Evolutionary conservation across 2,797 vertebrate genomes (phyloP), one percentile per base, ranked within the genome.

Genomic region (Aythya fuligula): DNA sequence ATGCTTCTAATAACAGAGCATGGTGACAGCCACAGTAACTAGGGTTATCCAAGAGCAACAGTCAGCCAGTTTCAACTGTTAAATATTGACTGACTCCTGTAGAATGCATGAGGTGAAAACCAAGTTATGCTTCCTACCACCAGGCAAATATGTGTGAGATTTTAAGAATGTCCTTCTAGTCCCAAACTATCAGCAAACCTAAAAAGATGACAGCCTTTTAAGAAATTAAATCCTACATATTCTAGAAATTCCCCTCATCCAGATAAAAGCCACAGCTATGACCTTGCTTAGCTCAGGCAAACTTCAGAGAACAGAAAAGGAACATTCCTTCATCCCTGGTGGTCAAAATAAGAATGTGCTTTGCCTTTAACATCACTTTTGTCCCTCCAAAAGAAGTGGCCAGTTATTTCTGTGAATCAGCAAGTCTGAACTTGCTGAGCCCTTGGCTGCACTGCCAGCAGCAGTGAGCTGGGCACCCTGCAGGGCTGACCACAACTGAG

Each of bases 1-100:
- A 41, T 91, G 92, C 92, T 96, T 93, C 70, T 87, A 94, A 94
- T 78, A 96, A 89, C 88, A 88, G 69, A 67, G 69, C 87, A 90
- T 65, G 84, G 92, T 75, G 81, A 89, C 75, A 92, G 85, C 95
- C 85, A 57, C 93, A 85, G 75, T 85, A 83, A 71, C 75, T 75
- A 7, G 57, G 82, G 66, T 77, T 93, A 58, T 76, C 84, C 75
- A 90, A 94, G 81, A 58, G 67, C 77, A 85, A 87, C 67, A 90
- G 51, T 27, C 71, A 72, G 76, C 65, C 72, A 90, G 78, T 93
- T 92, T 95, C 90, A 91, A 76, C 53, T 73, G 58, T 83, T 92
- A 92, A 95, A 88, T 95, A 93, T 91, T 91, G 90, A 95, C 82
- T 93, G 91, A 85, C 90, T 86, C 76, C 64, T 78, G 39, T 82